These are phyloP conservation scores for Euwallacea similis DNA, from an alignment of 1,140 invertebrate genomes.

Conservation along the genomic window DNA sequence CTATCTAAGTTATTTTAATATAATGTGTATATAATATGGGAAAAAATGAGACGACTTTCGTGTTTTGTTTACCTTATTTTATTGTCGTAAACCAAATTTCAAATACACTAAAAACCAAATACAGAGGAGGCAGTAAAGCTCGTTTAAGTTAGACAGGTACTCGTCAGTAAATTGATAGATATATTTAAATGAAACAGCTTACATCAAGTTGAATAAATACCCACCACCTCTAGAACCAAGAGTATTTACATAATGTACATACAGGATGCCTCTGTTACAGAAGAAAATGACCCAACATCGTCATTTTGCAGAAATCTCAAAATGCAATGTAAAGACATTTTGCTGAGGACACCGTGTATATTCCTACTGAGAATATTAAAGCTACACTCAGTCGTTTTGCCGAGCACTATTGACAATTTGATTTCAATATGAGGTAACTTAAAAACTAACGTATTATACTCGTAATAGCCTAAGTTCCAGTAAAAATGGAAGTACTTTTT, in stretches of 20 bases:
- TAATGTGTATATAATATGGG: constrained; percentile 7
- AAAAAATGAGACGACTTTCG: constrained; percentile 4
- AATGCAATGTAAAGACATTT: constrained; percentile 8
- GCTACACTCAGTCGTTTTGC: constrained; percentile 4
- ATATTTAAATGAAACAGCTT: background rate
- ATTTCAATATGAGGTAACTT: constrained; percentile 9
- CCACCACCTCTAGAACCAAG: constrained; percentile 12
- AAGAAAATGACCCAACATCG: constrained; percentile 6
- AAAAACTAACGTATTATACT: constrained; percentile 5
- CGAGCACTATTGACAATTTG: background rate
- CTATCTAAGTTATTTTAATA: constrained; percentile 7
- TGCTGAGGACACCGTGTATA: constrained; percentile 6
- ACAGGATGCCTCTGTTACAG: constrained; percentile 13
- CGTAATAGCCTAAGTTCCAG: constrained; percentile 23
- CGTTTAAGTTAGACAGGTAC: constrained; percentile 2
- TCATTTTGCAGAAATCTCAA: background rate
- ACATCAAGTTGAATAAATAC: constrained; percentile 2
- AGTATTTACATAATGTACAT: constrained; percentile 27
- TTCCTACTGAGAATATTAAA: background rate
- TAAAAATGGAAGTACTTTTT: constrained; percentile 38
- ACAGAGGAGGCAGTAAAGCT: background rate
- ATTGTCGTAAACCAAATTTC: background rate
- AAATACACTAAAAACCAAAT: constrained; percentile 4
- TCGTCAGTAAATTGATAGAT: background rate
- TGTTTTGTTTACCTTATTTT: constrained; percentile 6